Base-by-base conservation (phyloP, 1,140 invertebrate genomes). In the Macrostomum lignano region DNA sequence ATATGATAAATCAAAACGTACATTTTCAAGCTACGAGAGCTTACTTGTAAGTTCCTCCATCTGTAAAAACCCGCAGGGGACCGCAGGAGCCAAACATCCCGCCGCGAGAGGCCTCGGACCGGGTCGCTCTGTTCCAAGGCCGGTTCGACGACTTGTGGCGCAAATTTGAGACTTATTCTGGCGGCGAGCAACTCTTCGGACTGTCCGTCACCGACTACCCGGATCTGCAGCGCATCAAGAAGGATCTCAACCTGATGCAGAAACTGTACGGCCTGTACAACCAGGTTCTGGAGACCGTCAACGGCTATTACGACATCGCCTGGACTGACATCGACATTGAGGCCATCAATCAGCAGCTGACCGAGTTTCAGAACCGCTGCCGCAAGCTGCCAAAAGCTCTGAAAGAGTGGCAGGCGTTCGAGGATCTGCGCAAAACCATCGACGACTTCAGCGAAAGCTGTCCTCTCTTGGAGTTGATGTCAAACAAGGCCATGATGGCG, bases 381-480 rank as follows among this genome's bases (percentile, higher is more conserved):
- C 49, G 54, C 17, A 91, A 91, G 55, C 60, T 93, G 20, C 82
- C 82, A 0, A 91, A 91, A 55, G 81, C 75, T 2, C 57, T 91
- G 15, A 86, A 91, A 56, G 82, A 91, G 57, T 94, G 82, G 82
- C 81, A 82, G 7, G 82, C 82, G 1, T 94, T 84, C 58, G 75
- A 75, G 46, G 79, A 81, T 3, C 58, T 91, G 26, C 82, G 88
- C 48, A 81, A 84, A 44, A 94, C 78, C 0, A 86, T 93, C 38
- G 82, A 91, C 48, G 82, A 93, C 49, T 93, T 93, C 52, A 91
- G 84, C 50, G 84, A 93, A 47, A 82, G 84, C 68, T 88, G 79
- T 53, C 81, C 82, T 0, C 58, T 91, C 5, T 58, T 93, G 31
- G 84, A 91, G 57, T 60, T 88, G 44, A 91, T 91, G 82, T 74